Percentiles rank a stretch among this genome's conserved stretches.
Conservation (phyloP, 2,888 invertebrate species). For the Tenthredo distinguenda region DNA sequence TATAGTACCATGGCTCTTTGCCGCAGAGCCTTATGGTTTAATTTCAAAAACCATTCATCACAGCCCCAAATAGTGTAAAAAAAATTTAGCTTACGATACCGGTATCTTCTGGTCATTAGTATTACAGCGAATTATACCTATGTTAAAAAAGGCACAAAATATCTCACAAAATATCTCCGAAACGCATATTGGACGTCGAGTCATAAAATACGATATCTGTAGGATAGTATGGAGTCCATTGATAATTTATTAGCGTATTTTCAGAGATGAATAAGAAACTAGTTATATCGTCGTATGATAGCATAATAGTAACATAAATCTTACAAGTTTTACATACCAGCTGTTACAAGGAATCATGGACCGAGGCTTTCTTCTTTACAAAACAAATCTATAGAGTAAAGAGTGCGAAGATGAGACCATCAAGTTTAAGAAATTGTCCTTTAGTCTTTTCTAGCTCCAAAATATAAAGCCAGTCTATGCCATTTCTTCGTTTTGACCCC, state of each 20-base stretch:
- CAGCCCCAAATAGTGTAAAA: not conserved
- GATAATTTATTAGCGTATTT: slow-evolving; percentile 2
- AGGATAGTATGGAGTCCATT: not conserved
- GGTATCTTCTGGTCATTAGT: not conserved
- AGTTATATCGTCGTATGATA: not conserved
- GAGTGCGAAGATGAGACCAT: not conserved
- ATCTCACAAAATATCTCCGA: not conserved
- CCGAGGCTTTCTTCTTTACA: not conserved
- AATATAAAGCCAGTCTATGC: not conserved
- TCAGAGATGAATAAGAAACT: not conserved
- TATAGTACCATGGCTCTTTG: not conserved
- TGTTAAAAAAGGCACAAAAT: not conserved
- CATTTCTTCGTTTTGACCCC: not conserved
- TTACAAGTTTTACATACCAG: not conserved
- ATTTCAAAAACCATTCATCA: not conserved
- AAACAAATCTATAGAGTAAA: not conserved
- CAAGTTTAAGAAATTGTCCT: not conserved
- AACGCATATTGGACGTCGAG: not conserved
- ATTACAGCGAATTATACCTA: not conserved
- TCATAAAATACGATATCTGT: not conserved
- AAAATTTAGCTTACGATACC: too few relatives aligned
- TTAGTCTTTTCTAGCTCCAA: not conserved
- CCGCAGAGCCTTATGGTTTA: not conserved
- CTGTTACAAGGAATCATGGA: not conserved
- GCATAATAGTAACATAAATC: not conserved